Evolutionary conservation across 2,797 vertebrate genomes (phyloP).

Genomic region (Danio aesculapii): DNA sequence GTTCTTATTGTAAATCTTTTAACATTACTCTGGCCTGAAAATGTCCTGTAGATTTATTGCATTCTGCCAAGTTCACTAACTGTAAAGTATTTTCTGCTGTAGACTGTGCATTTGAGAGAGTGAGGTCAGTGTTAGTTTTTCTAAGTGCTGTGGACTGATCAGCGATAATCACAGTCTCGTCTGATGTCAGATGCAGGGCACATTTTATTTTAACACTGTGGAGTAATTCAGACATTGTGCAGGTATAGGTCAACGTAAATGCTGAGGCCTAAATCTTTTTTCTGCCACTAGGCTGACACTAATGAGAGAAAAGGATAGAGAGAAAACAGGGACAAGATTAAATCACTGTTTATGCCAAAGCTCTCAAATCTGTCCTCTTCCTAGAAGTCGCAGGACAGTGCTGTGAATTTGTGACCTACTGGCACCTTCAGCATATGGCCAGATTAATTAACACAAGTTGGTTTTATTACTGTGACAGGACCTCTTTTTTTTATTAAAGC

Average conservation of each 20-base stretch:
- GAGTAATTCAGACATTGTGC: not conserved
- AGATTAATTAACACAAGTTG: constrained; percentile 68
- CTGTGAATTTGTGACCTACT: constrained; percentile 58
- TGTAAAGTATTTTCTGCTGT: not conserved
- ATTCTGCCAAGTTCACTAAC: constrained; percentile 23
- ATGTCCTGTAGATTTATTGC: not conserved
- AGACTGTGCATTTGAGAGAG: constrained; percentile 1
- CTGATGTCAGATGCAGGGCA: not conserved
- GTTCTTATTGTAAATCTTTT: not conserved
- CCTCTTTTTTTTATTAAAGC: not conserved
- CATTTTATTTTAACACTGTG: not conserved
- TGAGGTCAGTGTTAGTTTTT: constrained; percentile 17
- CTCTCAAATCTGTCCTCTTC: constrained; percentile 74
- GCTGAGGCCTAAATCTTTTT: constrained; percentile 41
- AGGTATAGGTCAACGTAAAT: not conserved
- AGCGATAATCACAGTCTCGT: not conserved
- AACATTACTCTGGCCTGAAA: not conserved
- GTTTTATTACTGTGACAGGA: constrained; percentile 24
- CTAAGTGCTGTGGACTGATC: not conserved
- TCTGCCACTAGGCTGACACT: constrained; percentile 35
- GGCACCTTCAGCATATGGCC: constrained; percentile 68
- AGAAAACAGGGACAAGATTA: constrained; percentile 61
- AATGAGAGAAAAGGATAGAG: constrained; percentile 45
- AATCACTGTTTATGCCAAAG: constrained; percentile 76
- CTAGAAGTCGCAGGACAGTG: constrained; percentile 60